These are phyloP conservation scores for Pristionchus arcanus DNA, from an alignment of 2,888 invertebrate species.

Conservation along the genomic window DNA sequence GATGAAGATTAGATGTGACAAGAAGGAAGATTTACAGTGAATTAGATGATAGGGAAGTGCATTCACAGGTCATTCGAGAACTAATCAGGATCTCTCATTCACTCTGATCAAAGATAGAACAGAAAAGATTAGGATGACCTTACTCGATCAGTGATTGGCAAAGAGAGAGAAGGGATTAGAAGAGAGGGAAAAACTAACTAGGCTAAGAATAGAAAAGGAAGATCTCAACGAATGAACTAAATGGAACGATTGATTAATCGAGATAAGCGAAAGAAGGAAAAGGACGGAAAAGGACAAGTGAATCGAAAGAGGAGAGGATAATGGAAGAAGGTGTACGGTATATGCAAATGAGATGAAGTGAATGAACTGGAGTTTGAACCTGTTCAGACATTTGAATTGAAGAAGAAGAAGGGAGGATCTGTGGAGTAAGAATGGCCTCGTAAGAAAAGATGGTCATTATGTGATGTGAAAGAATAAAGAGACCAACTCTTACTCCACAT, in stretches of 20 bases:
- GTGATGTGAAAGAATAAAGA: background rate
- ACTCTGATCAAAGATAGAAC: background rate
- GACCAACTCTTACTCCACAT: constrained; percentile 6
- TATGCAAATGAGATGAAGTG: background rate
- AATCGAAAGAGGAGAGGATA: constrained; percentile 14
- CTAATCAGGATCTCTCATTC: background rate
- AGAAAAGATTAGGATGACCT: background rate
- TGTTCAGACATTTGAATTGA: constrained; percentile 5
- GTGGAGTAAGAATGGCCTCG: background rate
- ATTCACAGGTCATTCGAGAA: background rate
- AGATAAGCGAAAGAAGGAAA: background rate
- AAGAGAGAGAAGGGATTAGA: background rate
- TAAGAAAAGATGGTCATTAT: background rate
- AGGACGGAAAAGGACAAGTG: background rate
- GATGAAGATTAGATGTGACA: constrained; percentile 24
- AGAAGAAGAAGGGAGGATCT: constrained; percentile 13
- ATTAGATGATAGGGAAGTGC: constrained; percentile 16
- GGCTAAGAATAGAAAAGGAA: constrained; percentile 5
- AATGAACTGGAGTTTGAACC: background rate
- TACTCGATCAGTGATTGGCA: constrained; percentile 18
- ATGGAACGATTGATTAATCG: background rate
- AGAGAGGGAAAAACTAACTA: constrained; percentile 16
- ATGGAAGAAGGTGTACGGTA: background rate
- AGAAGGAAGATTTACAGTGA: background rate
- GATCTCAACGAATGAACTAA: background rate